A percentile compares a stretch with the other conserved stretches of the same genome.
Evolutionary conservation across 2,113 vertebrate species (phyloP).

Genomic region (Oenanthe oenanthe): DNA sequence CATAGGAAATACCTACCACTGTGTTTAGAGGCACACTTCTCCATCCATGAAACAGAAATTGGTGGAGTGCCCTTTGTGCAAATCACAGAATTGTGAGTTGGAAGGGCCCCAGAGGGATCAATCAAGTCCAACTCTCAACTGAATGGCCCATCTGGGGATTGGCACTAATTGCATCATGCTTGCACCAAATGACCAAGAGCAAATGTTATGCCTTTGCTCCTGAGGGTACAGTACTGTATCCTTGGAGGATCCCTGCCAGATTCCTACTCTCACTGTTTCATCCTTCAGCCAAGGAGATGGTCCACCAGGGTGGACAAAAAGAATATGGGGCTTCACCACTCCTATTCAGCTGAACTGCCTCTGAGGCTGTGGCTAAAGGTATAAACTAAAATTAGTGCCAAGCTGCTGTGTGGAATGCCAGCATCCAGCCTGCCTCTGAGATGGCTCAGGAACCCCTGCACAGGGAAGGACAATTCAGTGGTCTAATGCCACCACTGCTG

Average conservation of each 20-base stretch:
- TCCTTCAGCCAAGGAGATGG: background rate
- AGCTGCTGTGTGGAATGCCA: background rate
- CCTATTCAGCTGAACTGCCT: background rate
- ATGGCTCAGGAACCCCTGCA: background rate
- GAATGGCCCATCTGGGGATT: background rate
- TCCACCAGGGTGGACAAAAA: background rate
- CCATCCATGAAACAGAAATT: background rate
- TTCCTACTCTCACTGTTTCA: background rate
- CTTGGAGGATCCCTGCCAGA: background rate
- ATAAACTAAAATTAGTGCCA: background rate
- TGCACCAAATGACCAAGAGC: background rate
- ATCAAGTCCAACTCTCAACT: background rate
- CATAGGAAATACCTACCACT: background rate
- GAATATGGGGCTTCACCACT: background rate
- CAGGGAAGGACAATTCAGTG: background rate
- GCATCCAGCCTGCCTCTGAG: background rate
- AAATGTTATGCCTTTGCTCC: background rate
- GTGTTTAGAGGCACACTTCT: background rate
- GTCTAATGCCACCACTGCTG: background rate
- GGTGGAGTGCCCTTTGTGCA: background rate
- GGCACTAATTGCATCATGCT: background rate
- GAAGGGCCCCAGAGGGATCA: background rate
- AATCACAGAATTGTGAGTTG: background rate
- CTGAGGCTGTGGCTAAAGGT: background rate
- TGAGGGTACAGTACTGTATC: background rate